A percentile compares a stretch with the other conserved stretches of the same genome.
Evolutionary conservation across 1,140 invertebrate genomes (phyloP).

Genomic region (Sycophaga agraensis): DNA sequence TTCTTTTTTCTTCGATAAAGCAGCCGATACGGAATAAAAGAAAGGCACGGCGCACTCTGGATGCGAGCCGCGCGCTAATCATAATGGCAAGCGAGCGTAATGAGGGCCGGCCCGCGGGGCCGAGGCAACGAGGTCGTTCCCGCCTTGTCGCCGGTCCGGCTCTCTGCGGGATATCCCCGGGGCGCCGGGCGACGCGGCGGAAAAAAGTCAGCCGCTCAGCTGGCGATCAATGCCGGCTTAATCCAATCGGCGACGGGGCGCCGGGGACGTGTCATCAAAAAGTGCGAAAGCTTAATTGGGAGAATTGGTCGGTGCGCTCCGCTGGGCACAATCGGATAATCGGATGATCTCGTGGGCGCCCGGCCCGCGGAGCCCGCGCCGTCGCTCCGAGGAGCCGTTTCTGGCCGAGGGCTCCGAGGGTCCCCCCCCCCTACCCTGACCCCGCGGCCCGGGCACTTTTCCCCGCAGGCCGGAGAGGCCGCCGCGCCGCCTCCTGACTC

Average conservation of each 20-base stretch:
- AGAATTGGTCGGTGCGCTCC: conserved; percentile 46
- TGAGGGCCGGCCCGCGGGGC: no score
- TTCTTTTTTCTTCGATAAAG: no score
- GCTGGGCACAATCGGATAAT: conserved; percentile 54
- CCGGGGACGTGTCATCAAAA: conserved; percentile 50
- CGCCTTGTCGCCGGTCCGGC: no score
- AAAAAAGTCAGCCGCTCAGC: no score
- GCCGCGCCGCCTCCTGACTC: neutral
- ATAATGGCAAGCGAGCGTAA: no score
- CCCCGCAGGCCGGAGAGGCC: neutral
- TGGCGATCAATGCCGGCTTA: conserved; percentile 41
- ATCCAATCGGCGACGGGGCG: conserved; percentile 38
- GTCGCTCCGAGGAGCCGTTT: neutral
- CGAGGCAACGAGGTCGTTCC: no score
- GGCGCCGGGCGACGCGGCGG: no score
- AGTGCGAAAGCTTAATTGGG: conserved; percentile 59
- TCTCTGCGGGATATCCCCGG: no score
- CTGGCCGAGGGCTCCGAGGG: neutral
- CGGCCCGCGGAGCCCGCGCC: neutral
- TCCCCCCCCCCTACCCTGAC: neutral
- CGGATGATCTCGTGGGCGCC: conserved; percentile 17
- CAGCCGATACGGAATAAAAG: no score
- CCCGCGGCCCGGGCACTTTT: neutral
- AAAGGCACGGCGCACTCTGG: no score
- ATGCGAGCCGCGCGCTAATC: no score